Base-by-base conservation (phyloP, 2,888 invertebrate genomes). In the Trissoscelio sp. region DNA sequence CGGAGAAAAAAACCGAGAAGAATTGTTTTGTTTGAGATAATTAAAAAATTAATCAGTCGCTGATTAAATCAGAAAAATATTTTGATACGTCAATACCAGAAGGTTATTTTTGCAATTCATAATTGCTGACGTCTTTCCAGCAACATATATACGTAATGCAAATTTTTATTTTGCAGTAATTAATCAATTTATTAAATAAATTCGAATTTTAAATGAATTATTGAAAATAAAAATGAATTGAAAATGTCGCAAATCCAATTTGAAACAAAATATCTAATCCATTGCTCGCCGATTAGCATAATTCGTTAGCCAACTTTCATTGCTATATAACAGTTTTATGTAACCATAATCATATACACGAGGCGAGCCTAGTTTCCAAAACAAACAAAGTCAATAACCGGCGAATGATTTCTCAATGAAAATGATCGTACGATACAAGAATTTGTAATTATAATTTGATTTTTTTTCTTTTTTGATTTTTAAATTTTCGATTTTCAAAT, bases 311-410 rank as follows among this genome's bases (percentile, higher is more conserved):
- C 57, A 57, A 70, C 70, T 70, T 70, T 70, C 57, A 57, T 58
- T 57, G 34, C 58, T 57, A 58, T 70, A 70, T 70, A 70, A 58
- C 70, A 46, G 34, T 58, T 70, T 70, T 70, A 70, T 58, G 58
- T 70, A 70, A 70, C 42, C 22, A 46, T 57, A 57, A 53, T 67
- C 34, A 53, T 37, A 16, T 66, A 51, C 39, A 37, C 12, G 37
- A 51, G 22, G 16, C 34, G 20, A 51, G 34, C 53, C 37, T 66
- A 51, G 64, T 51, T 51, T 64, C 64, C 37, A 64, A 66, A 66
- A 66, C 66, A 62, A 62, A 62, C 62, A 66, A 66, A 37, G 53
- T 51, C 53, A 66, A 39, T 66, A 39, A 53, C 51, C 53, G 39
- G 39, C 5, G 39, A 3, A 24, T 20, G 48, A 53, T 53, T 66